These are phyloP conservation scores for Scaptomyza caliginosa DNA, from an alignment of 2,888 invertebrate species.

Conservation along the genomic window DNA sequence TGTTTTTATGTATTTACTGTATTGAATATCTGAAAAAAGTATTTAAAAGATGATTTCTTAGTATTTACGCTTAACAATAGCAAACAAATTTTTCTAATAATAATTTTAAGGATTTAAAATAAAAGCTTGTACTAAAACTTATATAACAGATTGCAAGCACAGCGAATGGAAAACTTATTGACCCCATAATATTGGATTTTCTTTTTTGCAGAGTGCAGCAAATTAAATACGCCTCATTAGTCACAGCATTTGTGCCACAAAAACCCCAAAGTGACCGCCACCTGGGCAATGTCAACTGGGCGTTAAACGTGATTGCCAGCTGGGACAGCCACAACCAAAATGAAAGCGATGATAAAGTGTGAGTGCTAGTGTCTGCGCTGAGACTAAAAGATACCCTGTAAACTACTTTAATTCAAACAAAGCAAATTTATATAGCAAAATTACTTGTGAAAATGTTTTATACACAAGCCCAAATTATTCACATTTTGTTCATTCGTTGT, in stretches of 20 bases:
- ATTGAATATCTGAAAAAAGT: too few relatives aligned
- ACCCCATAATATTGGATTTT: neutral
- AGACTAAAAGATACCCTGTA: neutral
- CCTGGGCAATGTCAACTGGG: conserved; percentile 25
- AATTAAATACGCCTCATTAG: conserved; percentile 38
- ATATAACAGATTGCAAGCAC: neutral
- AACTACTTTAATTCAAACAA: too few relatives aligned
- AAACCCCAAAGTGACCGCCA: conserved; percentile 16
- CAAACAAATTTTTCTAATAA: too few relatives aligned
- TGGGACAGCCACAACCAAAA: neutral
- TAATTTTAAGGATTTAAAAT: too few relatives aligned
- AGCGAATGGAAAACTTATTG: neutral
- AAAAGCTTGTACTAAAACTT: too few relatives aligned
- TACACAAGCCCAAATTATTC: too few relatives aligned
- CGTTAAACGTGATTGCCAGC: conserved; percentile 46
- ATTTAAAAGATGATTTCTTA: too few relatives aligned
- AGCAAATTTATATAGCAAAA: too few relatives aligned
- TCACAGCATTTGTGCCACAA: conserved; percentile 15
- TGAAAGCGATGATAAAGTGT: neutral
- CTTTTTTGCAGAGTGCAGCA: neutral
- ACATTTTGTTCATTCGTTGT: too few relatives aligned
- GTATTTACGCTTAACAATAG: too few relatives aligned
- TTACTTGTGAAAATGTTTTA: too few relatives aligned
- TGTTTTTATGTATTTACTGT: too few relatives aligned
- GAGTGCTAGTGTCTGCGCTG: rapidly evolving